phyloP scores from a whole-genome alignment of 1,140 invertebrate species.

The Pygmarrhopalites habei region DNA sequence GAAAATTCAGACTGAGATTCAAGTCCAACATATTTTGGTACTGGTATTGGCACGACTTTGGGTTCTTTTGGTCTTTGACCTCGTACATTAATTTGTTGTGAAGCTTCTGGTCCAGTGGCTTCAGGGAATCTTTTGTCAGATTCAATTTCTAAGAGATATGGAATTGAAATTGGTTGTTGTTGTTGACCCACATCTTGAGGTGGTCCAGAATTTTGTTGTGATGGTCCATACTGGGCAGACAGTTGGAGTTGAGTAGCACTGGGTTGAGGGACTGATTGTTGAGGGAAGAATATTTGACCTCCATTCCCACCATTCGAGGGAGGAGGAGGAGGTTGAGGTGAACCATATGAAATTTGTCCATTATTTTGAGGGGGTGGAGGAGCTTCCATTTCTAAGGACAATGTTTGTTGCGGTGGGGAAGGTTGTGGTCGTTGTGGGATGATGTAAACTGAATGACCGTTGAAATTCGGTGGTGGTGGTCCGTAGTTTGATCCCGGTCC shows the following conservation, averaged over 20 bases:
- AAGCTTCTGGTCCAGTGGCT: too few relatives aligned
- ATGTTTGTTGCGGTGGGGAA: not conserved
- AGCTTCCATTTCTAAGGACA: conserved; percentile 1
- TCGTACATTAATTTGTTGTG: too few relatives aligned
- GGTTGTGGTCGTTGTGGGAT: not conserved
- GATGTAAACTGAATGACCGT: not conserved
- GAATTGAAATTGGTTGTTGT: not conserved
- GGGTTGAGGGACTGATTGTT: too few relatives aligned
- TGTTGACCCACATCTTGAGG: too few relatives aligned
- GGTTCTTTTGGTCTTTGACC: not conserved
- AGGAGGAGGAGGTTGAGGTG: too few relatives aligned
- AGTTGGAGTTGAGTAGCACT: too few relatives aligned
- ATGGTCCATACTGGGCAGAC: too few relatives aligned
- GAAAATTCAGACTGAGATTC: not conserved
- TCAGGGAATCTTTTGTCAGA: too few relatives aligned
- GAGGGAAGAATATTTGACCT: too few relatives aligned
- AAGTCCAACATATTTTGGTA: not conserved
- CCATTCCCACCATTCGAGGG: too few relatives aligned
- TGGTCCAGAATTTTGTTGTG: too few relatives aligned
- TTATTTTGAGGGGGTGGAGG: not conserved
- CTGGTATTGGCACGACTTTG: not conserved
- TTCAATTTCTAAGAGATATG: not conserved
- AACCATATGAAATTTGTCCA: not conserved
- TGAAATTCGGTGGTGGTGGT: not conserved
- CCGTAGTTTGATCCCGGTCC: not conserved